phyloP scores from a whole-genome alignment of 2,113 vertebrate species.

The Sphaerodactylus townsendi region DNA sequence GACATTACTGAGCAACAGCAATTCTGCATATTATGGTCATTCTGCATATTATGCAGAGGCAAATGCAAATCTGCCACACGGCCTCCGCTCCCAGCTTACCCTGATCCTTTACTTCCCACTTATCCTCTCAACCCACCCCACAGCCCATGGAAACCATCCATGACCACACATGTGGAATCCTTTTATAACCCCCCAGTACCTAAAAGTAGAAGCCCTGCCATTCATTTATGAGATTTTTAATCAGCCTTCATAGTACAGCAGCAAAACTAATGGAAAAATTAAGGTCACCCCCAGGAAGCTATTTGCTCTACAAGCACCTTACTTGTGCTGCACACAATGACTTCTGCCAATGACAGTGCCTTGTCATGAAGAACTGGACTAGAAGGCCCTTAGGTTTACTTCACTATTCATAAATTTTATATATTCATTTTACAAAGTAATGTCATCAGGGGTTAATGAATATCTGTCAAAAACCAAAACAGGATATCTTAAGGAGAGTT shows the following conservation, averaged over 20 bases:
- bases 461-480: neutral
- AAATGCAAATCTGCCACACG: too few relatives aligned
- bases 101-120: too few relatives aligned
- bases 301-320: neutral
- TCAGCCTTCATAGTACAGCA: neutral
- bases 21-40: too few relatives aligned
- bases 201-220: neutral
- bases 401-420: too few relatives aligned
- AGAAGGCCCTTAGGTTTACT: neutral
- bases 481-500: neutral
- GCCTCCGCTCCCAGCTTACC: too few relatives aligned
- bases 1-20: too few relatives aligned
- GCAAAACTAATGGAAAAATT: neutral
- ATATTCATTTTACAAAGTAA: neutral
- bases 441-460: neutral
- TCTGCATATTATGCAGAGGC: too few relatives aligned
- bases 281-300: neutral
- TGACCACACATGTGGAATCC: too few relatives aligned
- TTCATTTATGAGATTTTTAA: neutral
- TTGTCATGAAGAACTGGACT: neutral
- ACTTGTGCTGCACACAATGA: neutral
- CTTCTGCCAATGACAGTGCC: neutral
- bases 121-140: too few relatives aligned
- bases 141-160: too few relatives aligned
- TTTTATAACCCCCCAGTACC: neutral